Percentiles rank a stretch among this genome's conserved stretches.
Evolutionary conservation across 2,888 invertebrate genomes (phyloP).

Genomic region (Drosophila borborema): DNA sequence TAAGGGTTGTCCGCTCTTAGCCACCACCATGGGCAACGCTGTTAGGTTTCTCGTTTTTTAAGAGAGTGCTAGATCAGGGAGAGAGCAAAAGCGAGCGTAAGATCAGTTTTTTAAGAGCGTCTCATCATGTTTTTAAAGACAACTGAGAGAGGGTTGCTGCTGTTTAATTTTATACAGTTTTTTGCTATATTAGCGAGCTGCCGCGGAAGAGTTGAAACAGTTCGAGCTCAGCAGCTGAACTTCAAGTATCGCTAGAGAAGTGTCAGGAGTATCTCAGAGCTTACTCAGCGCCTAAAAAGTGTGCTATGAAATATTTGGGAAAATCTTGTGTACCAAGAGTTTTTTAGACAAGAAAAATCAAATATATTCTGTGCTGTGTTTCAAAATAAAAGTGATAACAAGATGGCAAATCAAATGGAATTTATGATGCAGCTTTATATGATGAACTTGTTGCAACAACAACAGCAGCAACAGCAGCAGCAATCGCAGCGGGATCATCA

Average conservation of each 20-base stretch:
- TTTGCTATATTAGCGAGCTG: constrained; percentile 78
- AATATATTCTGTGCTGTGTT: constrained; percentile 37
- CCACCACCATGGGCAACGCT: constrained; percentile 44
- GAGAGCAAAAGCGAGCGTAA: constrained; percentile 15
- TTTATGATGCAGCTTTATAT: constrained; percentile 84
- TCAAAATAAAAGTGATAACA: constrained; percentile 35
- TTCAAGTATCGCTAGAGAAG: constrained; percentile 70
- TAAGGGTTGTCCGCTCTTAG: constrained; percentile 57
- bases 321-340: constrained; percentile 42
- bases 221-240: constrained; percentile 84
- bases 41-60: constrained; percentile 51
- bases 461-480: constrained; percentile 78
- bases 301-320: constrained; percentile 22
- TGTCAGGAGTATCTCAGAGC: constrained; percentile 38
- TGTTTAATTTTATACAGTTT: constrained; percentile 50
- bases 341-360: constrained; percentile 29
- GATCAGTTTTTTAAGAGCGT: constrained; percentile 70
- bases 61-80: constrained; percentile 38
- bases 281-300: constrained; percentile 35
- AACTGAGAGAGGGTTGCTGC: constrained; percentile 69
- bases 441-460: constrained; percentile 84
- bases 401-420: constrained; percentile 84
- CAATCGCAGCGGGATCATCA: constrained; percentile 42
- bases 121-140: constrained; percentile 36
- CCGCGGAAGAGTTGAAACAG: constrained; percentile 83